Base-by-base conservation (phyloP, 1,140 invertebrate species). In the Coelopa frigida region DNA sequence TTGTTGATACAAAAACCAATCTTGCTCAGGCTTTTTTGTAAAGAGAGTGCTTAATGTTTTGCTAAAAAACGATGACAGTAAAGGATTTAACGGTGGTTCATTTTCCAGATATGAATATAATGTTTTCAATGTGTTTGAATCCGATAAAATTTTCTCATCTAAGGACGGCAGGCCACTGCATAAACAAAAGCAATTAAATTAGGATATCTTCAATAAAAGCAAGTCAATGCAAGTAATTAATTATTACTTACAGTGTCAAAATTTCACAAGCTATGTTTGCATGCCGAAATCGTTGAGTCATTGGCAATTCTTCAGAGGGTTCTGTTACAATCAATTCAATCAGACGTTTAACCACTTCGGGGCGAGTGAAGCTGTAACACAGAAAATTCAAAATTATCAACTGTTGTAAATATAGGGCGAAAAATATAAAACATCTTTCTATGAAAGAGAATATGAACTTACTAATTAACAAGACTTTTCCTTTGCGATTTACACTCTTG, bases 401-500 rank as follows among this genome's bases (percentile, higher is more conserved):
- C 29, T 32, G 3, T 35, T 44, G 35, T 21, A 32, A 12, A 29
- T 32, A 18, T 31, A 20, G 21, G 17, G 10, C 22, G 18, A 17
- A 42, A 1, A 29, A 27, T 21, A 3, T 39, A 22, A 39, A 39
- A 20, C 24, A 11, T 29, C 27, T 29, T n/a, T 15, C 5, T 43
- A 26, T 24, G 32, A 17, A 43, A 18, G 33, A 20, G 3, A 18
- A 38, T 29, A 21, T 32, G 15, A 48, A 84, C 88, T 88, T 80
- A 95, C 92, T 87, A 95, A 59, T 90, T 89, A 52, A 95, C 79
- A 46, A 98, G 74, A 58, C 85, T 88, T 71, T 87, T 89, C 70
- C 94, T 95, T 68, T 89, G 87, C 51, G 81, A 83, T 76, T 91
- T 93, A 71, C 92, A 94, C 79, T 98, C 92, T 71, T 94, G 89